These are phyloP conservation scores for Oligia latruncula DNA, from an alignment of 2,888 invertebrate species.

Conservation along the genomic window DNA sequence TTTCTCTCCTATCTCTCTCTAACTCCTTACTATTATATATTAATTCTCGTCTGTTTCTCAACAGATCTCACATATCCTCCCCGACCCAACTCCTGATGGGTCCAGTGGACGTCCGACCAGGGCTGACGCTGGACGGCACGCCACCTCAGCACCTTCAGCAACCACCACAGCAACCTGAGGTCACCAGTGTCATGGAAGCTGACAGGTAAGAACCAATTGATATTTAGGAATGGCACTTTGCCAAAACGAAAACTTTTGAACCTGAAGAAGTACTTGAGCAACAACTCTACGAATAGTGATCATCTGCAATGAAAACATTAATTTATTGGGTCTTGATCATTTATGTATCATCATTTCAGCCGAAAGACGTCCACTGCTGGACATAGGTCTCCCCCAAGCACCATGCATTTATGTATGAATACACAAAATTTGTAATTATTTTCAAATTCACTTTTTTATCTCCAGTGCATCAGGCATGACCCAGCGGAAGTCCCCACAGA, in stretches of 20 bases:
- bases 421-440: background rate
- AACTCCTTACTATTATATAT: background rate
- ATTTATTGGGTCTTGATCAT: background rate
- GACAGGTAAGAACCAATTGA: constrained; percentile 78
- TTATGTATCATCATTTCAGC: too few species aligned
- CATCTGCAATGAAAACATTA: background rate
- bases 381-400: too few species aligned
- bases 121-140: constrained; percentile 83
- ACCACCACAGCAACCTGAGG: constrained; percentile 83
- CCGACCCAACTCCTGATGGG: constrained; percentile 88
- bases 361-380: too few species aligned
- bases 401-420: too few species aligned
- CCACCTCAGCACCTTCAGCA: constrained; percentile 85
- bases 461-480: constrained; percentile 84
- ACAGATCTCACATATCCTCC: constrained; percentile 88
- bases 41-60: background rate
- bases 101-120: constrained; percentile 85
- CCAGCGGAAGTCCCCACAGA: constrained; percentile 85
- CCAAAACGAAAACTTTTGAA: background rate
- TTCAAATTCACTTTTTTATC: background rate
- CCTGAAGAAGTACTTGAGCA: background rate
- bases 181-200: constrained; percentile 89
- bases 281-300: background rate
- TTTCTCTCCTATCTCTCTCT: background rate
- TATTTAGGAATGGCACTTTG: background rate